These are phyloP conservation scores for Ranitomeya imitator DNA, from an alignment of 2,113 vertebrate genomes.

Conservation along the genomic window DNA sequence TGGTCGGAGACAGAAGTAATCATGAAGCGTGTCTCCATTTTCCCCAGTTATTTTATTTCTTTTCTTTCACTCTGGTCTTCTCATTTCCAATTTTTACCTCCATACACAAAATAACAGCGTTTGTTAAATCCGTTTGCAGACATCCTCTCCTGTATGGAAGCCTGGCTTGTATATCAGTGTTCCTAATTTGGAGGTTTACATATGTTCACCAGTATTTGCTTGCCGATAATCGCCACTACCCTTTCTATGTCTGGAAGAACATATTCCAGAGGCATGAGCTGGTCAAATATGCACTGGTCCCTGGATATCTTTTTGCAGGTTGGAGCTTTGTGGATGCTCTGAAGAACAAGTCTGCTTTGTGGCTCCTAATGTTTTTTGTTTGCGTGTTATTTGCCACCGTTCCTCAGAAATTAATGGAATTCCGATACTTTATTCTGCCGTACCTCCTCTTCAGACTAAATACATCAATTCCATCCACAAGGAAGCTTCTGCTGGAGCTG, in stretches of 20 bases:
- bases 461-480: conserved; percentile 79
- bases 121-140: conserved; percentile 75
- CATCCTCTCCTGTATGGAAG: conserved; percentile 75
- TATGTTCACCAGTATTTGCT: conserved; percentile 90
- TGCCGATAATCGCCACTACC: conserved; percentile 94
- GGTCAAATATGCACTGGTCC: conserved; percentile 83
- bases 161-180: conserved; percentile 66
- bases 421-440: conserved; percentile 94
- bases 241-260: conserved; percentile 93
- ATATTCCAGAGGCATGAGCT: conserved; percentile 84
- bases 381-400: conserved; percentile 81
- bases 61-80: conserved; percentile 86
- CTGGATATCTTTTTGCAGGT: conserved; percentile 85
- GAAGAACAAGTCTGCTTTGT: conserved; percentile 86
- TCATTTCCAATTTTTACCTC: conserved; percentile 81
- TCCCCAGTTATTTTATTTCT: conserved; percentile 93
- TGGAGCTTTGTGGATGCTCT: conserved; percentile 88
- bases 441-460: conserved; percentile 92
- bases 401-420: conserved; percentile 94
- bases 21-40: conserved; percentile 90
- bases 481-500: conserved; percentile 82
- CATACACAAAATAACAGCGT: conserved; percentile 73
- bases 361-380: conserved; percentile 81
- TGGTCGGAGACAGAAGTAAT: conserved; percentile 87
- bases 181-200: conserved; percentile 92